A percentile compares a stretch with the other conserved stretches of the same genome.
These are phyloP conservation scores for Marisa cornuarietis DNA, from an alignment of 1,140 invertebrate species.

Conservation along the genomic window DNA sequence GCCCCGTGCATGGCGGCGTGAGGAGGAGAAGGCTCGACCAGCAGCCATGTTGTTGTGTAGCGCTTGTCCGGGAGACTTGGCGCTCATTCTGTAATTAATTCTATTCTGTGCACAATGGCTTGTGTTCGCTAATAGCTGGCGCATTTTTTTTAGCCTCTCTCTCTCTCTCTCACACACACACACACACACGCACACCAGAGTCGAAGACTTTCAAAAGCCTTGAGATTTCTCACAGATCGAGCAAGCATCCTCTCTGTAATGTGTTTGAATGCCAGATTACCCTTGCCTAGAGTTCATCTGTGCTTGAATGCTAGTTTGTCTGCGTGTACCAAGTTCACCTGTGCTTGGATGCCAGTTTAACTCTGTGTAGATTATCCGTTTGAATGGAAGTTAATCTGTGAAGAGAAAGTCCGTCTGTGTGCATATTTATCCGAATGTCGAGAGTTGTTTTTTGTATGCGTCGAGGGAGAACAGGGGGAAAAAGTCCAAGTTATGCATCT, in stretches of 20 bases:
- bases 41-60: background rate
- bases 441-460: too few relatives aligned
- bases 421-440: background rate
- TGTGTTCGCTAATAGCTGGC: background rate
- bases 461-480: too few relatives aligned
- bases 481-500: too few relatives aligned
- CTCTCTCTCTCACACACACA: too few relatives aligned
- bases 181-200: background rate
- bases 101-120: background rate
- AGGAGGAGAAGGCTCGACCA: background rate
- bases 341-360: background rate
- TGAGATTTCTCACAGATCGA: background rate
- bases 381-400: too few relatives aligned
- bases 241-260: background rate
- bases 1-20: background rate
- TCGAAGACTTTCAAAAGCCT: background rate
- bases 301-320: background rate
- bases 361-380: too few relatives aligned
- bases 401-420: background rate
- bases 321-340: background rate
- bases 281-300: background rate
- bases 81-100: background rate
- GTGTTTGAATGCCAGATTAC: background rate
- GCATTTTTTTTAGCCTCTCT: background rate
- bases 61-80: background rate